Evolutionary conservation across 2,888 invertebrate genomes (phyloP), one percentile per base, ranked within the genome.

Genomic region (Allophyes oxyacanthae): DNA sequence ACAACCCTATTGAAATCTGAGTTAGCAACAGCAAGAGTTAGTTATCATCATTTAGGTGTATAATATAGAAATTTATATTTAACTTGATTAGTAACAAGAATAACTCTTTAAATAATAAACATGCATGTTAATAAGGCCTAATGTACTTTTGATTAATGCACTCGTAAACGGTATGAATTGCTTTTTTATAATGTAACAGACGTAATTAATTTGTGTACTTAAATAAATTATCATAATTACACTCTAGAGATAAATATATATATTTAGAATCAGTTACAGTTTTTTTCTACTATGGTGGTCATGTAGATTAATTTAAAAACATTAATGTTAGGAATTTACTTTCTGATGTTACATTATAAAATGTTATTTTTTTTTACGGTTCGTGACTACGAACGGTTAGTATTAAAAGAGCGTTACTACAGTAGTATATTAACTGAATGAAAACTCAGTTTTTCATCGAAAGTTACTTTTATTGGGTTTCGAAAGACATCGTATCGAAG

Each of bases 401-500:
- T 4, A 20, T 20, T 20, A 4, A 20, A 20, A 20, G 20, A 20
- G 20, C 2, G 20, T 3, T 20, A 20, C 2, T 20, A 20, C 20
- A 20, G 4, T 3, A 3, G 20, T 20, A 3, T 4, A 20, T 2
- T 20, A 20, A 4, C 20, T 20, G 20, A 45, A 40, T 14, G 14
- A 10, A 15, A 8, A 6, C 11, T 46, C 9, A 1, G 41, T 26
- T 57, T 48, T 60, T 15, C 43, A 40, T 60, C 25, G n/a, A 42
- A 44, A 61, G 38, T 48, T 37, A 41, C 14, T 65, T 9, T 13
- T 30, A 9, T 64, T 61, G 32, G 28, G 14, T 67, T 48, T 26
- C 14, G 33, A 43, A 43, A 9, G 13, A 28, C 33, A 53, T 64
- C 14, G 25, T 38, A 45, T 64, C 14, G 7, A 41, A 26, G 13